phyloP scores from a whole-genome alignment of 2,113 vertebrate genomes.

The Coreoperca whiteheadi region DNA sequence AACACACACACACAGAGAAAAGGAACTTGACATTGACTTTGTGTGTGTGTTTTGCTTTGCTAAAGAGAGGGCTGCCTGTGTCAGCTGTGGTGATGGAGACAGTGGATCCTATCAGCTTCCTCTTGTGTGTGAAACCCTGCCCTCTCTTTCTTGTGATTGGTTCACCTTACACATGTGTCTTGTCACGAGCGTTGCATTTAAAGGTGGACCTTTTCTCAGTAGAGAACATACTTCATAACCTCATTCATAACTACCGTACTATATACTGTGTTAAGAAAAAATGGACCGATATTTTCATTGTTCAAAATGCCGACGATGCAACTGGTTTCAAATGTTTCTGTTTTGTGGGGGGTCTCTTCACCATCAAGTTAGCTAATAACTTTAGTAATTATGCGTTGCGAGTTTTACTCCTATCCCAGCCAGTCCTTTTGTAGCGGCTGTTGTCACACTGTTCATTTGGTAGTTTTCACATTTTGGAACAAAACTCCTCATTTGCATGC shows the following conservation, averaged over 20 bases:
- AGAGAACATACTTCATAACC: neutral
- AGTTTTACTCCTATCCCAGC: slow-evolving; percentile 40
- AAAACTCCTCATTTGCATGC: slow-evolving; percentile 67
- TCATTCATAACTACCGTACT: neutral
- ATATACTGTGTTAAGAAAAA: neutral
- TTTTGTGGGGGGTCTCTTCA: neutral
- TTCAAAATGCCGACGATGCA: neutral
- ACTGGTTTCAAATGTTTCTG: neutral
- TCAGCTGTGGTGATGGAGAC: neutral
- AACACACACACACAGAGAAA: neutral
- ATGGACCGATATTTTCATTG: neutral
- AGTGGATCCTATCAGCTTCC: slow-evolving; percentile 1
- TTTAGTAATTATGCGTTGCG: slow-evolving; percentile 40
- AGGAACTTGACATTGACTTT: neutral
- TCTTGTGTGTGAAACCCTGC: neutral
- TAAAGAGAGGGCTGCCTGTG: neutral
- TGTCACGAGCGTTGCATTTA: neutral
- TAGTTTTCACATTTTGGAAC: slow-evolving; percentile 61
- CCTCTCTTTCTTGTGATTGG: slow-evolving; percentile 18
- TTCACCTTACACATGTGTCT: neutral
- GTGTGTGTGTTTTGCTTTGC: neutral
- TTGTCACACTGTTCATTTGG: slow-evolving; percentile 49
- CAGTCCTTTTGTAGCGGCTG: slow-evolving; percentile 49
- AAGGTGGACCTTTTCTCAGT: neutral
- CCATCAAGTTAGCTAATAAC: slow-evolving; percentile 8